These are phyloP conservation scores for Plutella xylostella DNA, from an alignment of 2,888 invertebrate species.

Conservation along the genomic window DNA sequence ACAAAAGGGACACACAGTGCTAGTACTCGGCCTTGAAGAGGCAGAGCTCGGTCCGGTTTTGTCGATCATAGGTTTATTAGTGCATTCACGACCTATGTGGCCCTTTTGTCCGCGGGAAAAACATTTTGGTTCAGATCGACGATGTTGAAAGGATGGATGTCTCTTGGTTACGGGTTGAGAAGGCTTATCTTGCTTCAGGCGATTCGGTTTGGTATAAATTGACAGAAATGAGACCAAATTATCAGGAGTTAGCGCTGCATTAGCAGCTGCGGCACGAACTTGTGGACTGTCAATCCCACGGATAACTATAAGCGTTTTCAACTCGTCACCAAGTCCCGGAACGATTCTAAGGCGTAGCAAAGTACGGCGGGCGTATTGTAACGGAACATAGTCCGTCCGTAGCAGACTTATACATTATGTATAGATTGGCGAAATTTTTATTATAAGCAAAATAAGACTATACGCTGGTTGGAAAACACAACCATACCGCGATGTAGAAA, in stretches of 20 bases:
- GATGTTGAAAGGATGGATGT: not conserved
- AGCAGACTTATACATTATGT: no score
- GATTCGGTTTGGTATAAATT: not conserved
- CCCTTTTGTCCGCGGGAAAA: not conserved
- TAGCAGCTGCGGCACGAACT: not conserved
- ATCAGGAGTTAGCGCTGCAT: not conserved
- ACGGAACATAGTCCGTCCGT: no score
- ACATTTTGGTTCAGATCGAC: not conserved
- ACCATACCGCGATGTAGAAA: no score
- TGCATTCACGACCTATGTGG: not conserved
- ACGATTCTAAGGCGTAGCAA: conserved; percentile 21
- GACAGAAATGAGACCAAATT: not conserved
- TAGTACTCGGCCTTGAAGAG: not conserved
- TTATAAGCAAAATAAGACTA: no score
- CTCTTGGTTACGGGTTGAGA: not conserved
- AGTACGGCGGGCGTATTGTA: conserved; percentile 23
- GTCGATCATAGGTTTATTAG: conserved; percentile 3
- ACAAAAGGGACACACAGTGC: not conserved
- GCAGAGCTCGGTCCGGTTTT: not conserved
- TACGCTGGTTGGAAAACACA: no score
- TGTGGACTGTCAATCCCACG: conserved; percentile 2
- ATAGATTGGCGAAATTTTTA: no score
- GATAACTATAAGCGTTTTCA: conserved; percentile 17
- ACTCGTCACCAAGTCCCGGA: conserved; percentile 15
- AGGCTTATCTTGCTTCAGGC: not conserved